Conservation (phyloP, 2,888 invertebrate species). For the Dolichopus griseipennis region DNA sequence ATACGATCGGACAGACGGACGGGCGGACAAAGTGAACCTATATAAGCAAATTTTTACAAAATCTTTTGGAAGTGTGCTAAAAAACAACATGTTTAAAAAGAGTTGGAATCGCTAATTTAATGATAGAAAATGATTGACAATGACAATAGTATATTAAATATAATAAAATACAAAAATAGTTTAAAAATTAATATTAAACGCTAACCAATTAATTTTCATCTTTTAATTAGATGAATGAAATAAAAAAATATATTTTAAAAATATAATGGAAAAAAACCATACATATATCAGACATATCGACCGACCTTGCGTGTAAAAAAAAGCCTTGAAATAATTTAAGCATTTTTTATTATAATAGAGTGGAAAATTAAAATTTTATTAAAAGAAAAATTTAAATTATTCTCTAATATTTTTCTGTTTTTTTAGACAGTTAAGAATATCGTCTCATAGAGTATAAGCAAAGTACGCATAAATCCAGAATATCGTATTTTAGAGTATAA, state of each 20-base stretch:
- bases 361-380: neutral
- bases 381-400: no score
- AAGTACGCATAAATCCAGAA: no score
- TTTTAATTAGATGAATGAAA: neutral
- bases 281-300: neutral
- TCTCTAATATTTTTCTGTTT: no score
- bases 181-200: neutral
- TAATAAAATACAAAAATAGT: neutral
- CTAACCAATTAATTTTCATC: constrained; percentile 1
- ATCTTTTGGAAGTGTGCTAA: no score
- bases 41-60: no score
- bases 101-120: no score
- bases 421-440: no score
- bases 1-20: no score
- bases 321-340: neutral
- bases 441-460: no score
- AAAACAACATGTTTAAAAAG: no score
- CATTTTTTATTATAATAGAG: neutral
- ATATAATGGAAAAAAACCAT: neutral
- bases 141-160: neutral
- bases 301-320: neutral
- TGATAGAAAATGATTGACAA: neutral
- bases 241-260: neutral
- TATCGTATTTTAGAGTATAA: no score
- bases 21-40: no score